These are phyloP conservation scores for Neogale vison DNA, from an alignment of 2,113 vertebrate species.

Conservation along the genomic window DNA sequence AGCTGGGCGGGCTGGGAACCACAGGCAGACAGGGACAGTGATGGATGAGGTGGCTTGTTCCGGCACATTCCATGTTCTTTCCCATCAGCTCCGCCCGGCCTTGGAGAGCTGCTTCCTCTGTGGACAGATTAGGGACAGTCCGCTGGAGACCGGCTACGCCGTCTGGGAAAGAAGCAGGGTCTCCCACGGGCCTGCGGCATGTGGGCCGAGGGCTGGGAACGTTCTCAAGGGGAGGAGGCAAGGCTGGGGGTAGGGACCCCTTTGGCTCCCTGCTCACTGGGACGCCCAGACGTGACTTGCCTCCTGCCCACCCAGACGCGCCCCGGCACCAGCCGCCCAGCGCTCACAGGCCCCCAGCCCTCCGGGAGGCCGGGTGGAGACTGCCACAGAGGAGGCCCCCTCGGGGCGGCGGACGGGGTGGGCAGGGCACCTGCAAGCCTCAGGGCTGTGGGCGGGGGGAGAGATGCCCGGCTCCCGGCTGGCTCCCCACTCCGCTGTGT, in stretches of 20 bases:
- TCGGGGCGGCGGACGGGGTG: not conserved
- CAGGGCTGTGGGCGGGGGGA: not conserved
- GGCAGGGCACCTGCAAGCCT: too few relatives aligned
- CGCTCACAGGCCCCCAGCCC: not conserved
- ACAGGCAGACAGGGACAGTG: constrained; percentile 68
- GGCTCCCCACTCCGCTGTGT: not conserved
- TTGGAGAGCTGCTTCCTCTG: constrained; percentile 10
- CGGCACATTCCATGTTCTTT: constrained; percentile 62
- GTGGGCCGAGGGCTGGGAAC: constrained; percentile 35
- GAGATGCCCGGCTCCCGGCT: too few relatives aligned
- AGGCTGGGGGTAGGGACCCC: not conserved
- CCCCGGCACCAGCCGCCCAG: not conserved
- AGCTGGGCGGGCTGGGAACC: constrained; percentile 18
- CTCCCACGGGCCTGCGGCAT: constrained; percentile 33
- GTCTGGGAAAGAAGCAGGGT: constrained; percentile 39
- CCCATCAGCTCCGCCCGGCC: constrained; percentile 11
- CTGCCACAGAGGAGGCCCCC: too few relatives aligned
- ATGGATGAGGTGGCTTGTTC: constrained; percentile 64
- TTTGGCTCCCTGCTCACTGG: not conserved
- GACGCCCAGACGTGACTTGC: not conserved
- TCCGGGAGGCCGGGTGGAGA: accelerated
- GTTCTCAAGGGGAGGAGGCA: not conserved
- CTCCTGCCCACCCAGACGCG: not conserved
- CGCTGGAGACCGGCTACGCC: not conserved
- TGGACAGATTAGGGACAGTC: not conserved